A percentile compares a stretch with the other conserved stretches of the same genome.
Evolutionary conservation across 2,888 invertebrate species (phyloP).

Genomic region (Elaeidobius kamerunicus): DNA sequence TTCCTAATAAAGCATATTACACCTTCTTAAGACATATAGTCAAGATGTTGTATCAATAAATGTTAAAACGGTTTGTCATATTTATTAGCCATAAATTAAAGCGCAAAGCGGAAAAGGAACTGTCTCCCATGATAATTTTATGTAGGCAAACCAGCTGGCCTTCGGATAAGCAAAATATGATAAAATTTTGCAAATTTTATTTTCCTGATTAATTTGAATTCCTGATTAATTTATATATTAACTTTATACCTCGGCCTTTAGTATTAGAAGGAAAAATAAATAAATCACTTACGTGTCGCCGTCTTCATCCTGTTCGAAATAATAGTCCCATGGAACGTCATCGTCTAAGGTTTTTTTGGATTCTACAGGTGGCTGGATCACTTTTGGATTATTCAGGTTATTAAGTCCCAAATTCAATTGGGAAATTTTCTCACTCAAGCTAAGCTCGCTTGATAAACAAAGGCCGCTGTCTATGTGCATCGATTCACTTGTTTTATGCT

Average conservation of each 20-base stretch:
- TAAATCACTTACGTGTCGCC: constrained; percentile 79
- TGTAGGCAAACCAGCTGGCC: neutral
- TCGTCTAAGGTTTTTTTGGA: constrained; percentile 27
- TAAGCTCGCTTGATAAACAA: constrained; percentile 28
- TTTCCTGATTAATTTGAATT: neutral
- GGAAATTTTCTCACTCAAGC: constrained; percentile 56
- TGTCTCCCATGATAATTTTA: neutral
- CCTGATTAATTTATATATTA: neutral
- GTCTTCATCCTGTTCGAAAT: constrained; percentile 76
- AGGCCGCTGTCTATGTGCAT: constrained; percentile 69
- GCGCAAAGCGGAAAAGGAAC: neutral
- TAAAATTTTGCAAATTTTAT: neutral
- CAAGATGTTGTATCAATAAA: neutral
- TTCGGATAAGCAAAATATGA: neutral
- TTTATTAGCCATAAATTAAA: neutral
- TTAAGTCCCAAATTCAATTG: constrained; percentile 52
- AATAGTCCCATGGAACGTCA: constrained; percentile 55
- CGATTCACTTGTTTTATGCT: constrained; percentile 33
- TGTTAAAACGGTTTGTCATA: neutral
- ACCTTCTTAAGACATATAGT: too few relatives aligned
- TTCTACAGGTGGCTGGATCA: constrained; percentile 33
- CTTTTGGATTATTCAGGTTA: constrained; percentile 41
- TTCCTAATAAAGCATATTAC: too few relatives aligned
- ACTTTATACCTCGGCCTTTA: neutral
- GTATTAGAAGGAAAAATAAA: neutral